Conservation (phyloP, 2,113 vertebrate species). For the Puma concolor region DNA sequence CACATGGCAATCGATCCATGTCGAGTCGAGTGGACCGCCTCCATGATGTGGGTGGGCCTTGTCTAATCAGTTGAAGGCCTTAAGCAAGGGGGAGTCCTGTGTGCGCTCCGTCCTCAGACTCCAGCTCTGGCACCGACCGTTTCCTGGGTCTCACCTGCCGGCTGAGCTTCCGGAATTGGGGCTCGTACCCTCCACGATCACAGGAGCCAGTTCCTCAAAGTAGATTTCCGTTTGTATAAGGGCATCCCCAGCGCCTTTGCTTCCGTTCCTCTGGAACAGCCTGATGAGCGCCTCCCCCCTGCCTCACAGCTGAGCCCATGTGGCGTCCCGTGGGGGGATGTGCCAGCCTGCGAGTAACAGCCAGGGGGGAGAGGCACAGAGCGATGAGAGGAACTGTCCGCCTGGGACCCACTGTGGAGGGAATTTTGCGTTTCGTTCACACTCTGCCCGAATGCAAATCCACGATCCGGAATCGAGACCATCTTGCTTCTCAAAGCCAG, state of each 20-base stretch:
- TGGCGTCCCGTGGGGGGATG: not conserved
- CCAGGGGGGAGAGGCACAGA: no score
- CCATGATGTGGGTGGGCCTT: not conserved
- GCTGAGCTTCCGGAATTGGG: not conserved
- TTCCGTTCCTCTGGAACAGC: not conserved
- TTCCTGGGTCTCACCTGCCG: not conserved
- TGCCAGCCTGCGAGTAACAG: fast-evolving
- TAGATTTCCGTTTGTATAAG: no score
- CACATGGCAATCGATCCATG: fast-evolving
- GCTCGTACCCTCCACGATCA: fast-evolving
- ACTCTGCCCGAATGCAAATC: no score
- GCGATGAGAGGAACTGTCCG: not conserved
- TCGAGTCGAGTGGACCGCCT: not conserved
- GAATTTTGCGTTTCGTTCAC: fast-evolving
- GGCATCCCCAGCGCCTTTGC: not conserved
- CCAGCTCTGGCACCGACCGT: no score
- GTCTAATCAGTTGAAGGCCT: not conserved
- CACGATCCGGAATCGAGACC: no score
- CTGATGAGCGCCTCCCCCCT: not conserved
- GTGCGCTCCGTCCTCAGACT: not conserved
- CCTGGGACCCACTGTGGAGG: no score
- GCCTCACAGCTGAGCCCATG: not conserved
- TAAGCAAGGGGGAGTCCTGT: no score
- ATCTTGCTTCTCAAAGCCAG: fast-evolving
- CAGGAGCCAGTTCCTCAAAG: not conserved